A percentile compares a stretch with the other conserved stretches of the same genome.
Conservation (phyloP, 2,113 vertebrate species). For the Orycteropus afer region DNA sequence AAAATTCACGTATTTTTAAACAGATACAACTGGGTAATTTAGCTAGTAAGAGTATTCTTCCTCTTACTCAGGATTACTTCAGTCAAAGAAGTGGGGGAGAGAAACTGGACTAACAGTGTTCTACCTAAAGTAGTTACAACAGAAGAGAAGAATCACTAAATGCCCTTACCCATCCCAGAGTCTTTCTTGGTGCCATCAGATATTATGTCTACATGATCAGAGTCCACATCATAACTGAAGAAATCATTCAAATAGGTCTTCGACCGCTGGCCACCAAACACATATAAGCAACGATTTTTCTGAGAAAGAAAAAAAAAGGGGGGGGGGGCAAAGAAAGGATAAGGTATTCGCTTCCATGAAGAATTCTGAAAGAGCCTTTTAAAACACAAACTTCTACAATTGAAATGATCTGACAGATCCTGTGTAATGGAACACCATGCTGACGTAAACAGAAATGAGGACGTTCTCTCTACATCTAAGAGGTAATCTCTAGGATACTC, state of each 20-base stretch:
- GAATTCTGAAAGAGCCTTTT: conserved; percentile 32
- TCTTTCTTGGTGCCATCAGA: conserved; percentile 99
- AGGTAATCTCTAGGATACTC: not conserved
- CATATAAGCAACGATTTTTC: conserved; percentile 98
- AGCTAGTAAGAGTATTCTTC: not conserved
- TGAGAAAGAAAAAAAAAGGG: conserved; percentile 73
- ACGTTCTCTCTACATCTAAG: not conserved
- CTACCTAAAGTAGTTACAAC: conserved; percentile 49
- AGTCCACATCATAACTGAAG: conserved; percentile 99
- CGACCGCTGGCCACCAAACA: conserved; percentile 98
- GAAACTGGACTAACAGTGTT: conserved; percentile 19
- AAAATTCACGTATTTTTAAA: conserved; percentile 33
- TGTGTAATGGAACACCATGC: not conserved
- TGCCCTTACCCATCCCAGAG: conserved; percentile 97
- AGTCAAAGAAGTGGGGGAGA: conserved; percentile 39
- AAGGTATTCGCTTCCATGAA: conserved; percentile 49
- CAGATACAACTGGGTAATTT: not conserved
- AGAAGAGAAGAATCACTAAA: not conserved
- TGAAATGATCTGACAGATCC: not conserved
- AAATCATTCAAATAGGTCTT: conserved; percentile 99
- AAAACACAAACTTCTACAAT: not conserved
- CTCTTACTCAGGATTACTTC: conserved; percentile 49
- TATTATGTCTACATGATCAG: conserved; percentile 98
- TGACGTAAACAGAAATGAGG: not conserved
- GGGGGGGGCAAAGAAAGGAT: not conserved